Percentiles rank a stretch among this genome's conserved stretches.
Evolutionary conservation across 2,113 vertebrate genomes (phyloP).

Genomic region (Siniperca knerii): DNA sequence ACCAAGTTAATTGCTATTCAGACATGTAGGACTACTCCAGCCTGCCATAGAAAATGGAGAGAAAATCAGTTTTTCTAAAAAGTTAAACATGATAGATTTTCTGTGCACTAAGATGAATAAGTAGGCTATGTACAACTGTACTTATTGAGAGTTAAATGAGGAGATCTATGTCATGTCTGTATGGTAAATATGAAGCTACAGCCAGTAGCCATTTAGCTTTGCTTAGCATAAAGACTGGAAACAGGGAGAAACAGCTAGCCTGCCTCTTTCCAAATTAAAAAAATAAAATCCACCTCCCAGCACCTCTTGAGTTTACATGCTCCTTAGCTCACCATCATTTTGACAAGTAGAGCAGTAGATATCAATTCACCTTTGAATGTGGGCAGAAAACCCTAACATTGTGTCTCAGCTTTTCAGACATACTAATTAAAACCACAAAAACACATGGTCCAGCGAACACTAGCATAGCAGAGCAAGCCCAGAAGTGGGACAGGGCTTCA

Average conservation of each 20-base stretch:
- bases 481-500: not conserved
- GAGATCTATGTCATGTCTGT: not conserved
- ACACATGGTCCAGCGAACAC: not conserved
- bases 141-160: not conserved
- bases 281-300: not conserved
- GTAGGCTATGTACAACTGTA: not conserved
- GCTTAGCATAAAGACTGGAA: not conserved
- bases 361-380: not conserved
- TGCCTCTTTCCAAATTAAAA: no score
- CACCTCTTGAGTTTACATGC: not conserved
- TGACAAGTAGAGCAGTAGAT: not conserved
- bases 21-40: no score
- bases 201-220: not conserved
- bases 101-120: not conserved
- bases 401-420: not conserved
- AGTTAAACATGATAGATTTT: not conserved
- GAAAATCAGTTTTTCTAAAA: not conserved
- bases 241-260: no score
- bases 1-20: not conserved
- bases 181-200: not conserved
- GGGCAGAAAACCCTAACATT: not conserved
- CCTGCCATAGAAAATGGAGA: not conserved
- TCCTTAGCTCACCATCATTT: not conserved
- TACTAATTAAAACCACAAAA: not conserved
- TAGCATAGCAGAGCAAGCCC: not conserved